Evolutionary conservation across 35 echinoderm and acorn worm genomes (phyloP).

Genomic region (Holothuria glaberrima): DNA sequence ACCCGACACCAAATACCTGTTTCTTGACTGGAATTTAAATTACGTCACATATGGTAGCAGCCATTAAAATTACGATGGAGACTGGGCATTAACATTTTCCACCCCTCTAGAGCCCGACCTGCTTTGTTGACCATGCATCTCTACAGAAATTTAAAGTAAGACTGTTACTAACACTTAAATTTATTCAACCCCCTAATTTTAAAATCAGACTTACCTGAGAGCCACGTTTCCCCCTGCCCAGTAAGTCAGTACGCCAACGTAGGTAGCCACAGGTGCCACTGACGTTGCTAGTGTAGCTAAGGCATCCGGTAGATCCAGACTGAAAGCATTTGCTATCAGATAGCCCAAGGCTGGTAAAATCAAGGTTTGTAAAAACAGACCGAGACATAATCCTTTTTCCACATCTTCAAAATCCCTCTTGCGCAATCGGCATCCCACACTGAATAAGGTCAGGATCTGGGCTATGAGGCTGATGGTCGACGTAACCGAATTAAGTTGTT

Average conservation of each 20-base stretch:
- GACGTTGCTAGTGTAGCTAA: not conserved
- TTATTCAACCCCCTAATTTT: too few relatives aligned
- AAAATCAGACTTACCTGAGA: conserved; percentile 15
- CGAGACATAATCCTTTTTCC: conserved; percentile 25
- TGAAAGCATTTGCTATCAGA: conserved; percentile 12
- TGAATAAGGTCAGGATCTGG: conserved; percentile 9
- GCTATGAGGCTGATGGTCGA: not conserved
- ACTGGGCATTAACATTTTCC: too few relatives aligned
- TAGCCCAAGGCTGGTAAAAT: conserved; percentile 44
- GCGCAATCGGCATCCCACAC: conserved; percentile 28
- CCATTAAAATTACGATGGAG: too few relatives aligned
- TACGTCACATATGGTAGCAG: too few relatives aligned
- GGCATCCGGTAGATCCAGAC: not conserved
- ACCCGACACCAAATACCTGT: too few relatives aligned
- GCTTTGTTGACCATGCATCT: too few relatives aligned
- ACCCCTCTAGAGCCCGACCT: too few relatives aligned
- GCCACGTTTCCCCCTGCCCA: conserved; percentile 30
- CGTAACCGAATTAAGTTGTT: too few relatives aligned
- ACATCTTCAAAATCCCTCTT: conserved; percentile 20
- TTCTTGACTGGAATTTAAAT: too few relatives aligned
- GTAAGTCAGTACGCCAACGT: conserved; percentile 19
- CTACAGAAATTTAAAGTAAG: too few relatives aligned
- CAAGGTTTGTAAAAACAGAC: conserved; percentile 41
- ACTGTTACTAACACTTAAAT: too few relatives aligned
- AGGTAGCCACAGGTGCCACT: conserved; percentile 23